Conservation (phyloP, 2,113 vertebrate species). For the Poecilia latipinna region DNA sequence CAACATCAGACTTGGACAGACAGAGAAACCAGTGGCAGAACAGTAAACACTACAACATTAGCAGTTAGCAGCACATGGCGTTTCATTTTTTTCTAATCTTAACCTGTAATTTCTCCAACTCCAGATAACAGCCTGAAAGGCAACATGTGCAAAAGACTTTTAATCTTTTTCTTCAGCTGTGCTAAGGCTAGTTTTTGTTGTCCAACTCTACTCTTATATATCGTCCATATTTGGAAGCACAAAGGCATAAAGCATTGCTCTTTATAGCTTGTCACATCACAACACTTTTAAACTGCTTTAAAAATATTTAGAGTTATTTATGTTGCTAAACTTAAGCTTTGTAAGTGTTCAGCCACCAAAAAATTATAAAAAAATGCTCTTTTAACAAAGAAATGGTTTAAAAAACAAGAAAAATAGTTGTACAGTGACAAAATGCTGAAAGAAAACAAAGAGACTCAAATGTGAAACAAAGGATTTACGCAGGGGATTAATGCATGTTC, state of each 20-base stretch:
- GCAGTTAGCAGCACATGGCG: too few species aligned
- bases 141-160: neutral
- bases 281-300: neutral
- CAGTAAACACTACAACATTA: neutral
- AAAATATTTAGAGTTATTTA: neutral
- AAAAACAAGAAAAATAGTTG: neutral
- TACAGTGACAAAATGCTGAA: neutral
- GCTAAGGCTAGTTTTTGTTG: too few species aligned
- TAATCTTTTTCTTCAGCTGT: too few species aligned
- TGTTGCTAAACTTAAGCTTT: neutral
- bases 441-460: constrained; percentile 4
- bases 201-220: too few species aligned
- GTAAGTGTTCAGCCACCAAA: neutral
- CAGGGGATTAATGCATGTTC: constrained; percentile 27
- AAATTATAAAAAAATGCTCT: neutral
- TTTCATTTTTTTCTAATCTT: neutral
- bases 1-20: neutral
- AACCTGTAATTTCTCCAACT: neutral
- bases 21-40: neutral
- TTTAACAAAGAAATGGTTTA: neutral
- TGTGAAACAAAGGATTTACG: constrained; percentile 21
- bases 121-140: neutral
- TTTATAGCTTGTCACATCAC: neutral
- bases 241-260: neutral
- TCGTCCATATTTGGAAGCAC: neutral